phyloP scores from a whole-genome alignment of 1,140 invertebrate species.

The Lepidostoma basale region DNA sequence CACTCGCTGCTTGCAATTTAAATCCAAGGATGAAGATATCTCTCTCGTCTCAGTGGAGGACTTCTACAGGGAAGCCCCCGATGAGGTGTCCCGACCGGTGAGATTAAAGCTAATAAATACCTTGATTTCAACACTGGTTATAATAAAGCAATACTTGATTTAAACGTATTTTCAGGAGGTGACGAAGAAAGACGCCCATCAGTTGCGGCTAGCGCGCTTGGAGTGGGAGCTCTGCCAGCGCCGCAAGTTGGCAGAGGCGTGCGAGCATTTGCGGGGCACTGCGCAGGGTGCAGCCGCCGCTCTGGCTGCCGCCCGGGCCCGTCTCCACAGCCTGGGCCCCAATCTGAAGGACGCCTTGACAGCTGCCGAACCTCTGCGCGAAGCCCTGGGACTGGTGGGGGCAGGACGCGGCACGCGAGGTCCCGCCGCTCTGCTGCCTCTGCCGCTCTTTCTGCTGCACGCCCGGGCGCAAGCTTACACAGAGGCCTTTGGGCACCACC shows the following conservation, averaged over 20 bases:
- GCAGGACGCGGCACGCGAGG: constrained; percentile 69
- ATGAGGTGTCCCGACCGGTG: constrained; percentile 72
- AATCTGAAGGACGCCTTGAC: constrained; percentile 70
- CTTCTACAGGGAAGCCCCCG: constrained; percentile 84
- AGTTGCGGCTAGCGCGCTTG: constrained; percentile 81
- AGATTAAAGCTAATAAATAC: constrained; percentile 40
- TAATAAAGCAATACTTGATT: neutral
- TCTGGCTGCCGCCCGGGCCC: constrained; percentile 80
- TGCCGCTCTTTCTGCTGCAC: constrained; percentile 87
- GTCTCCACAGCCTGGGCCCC: constrained; percentile 82
- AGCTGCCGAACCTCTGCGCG: constrained; percentile 88
- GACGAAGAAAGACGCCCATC: constrained; percentile 75
- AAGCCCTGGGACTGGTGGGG: constrained; percentile 80
- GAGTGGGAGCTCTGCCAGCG: constrained; percentile 93
- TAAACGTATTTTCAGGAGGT: constrained; percentile 59
- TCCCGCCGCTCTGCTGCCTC: constrained; percentile 76
- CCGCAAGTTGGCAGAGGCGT: constrained; percentile 79
- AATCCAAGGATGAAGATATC: constrained; percentile 93
- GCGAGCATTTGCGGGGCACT: constrained; percentile 75
- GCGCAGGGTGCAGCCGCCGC: constrained; percentile 78
- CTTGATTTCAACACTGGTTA: neutral
- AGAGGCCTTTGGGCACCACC: constrained; percentile 72
- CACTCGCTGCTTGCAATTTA: constrained; percentile 91
- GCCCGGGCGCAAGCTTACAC: constrained; percentile 84
- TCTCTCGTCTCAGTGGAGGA: constrained; percentile 84